Conservation (phyloP, 1,140 invertebrate species). For the Brachionus calyciflorus region DNA sequence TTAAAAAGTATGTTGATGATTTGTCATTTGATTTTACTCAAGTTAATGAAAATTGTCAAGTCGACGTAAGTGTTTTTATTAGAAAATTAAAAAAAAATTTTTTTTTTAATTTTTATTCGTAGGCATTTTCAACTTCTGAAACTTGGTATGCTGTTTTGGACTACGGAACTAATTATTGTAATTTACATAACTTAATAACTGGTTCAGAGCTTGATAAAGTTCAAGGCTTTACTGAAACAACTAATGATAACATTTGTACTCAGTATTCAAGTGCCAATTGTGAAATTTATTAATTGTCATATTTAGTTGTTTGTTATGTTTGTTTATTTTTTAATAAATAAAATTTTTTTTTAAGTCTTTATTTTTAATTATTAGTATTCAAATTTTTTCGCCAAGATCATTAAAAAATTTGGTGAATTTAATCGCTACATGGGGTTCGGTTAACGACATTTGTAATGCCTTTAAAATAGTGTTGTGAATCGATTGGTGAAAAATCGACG, state of each 20-base stretch:
- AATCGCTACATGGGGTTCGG: too few relatives aligned
- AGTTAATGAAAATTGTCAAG: conserved; percentile 53
- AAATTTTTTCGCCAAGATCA: too few relatives aligned
- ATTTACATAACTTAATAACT: conserved; percentile 62
- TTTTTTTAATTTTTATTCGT: conserved; percentile 51
- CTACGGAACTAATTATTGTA: conserved; percentile 64
- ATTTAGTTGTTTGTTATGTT: not conserved
- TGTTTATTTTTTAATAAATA: not conserved
- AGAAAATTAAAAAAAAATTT: conserved; percentile 34
- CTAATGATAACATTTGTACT: conserved; percentile 60
- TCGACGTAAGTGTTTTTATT: conserved; percentile 51
- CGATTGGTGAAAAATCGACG: too few relatives aligned
- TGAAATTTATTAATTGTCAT: conserved; percentile 56
- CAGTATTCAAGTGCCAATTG: conserved; percentile 61
- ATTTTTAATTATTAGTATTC: too few relatives aligned
- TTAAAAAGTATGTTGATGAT: conserved; percentile 58
- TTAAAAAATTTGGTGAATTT: too few relatives aligned
- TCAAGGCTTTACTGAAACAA: conserved; percentile 57
- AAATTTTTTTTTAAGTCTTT: not conserved
- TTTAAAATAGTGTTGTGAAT: too few relatives aligned
- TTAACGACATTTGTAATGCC: too few relatives aligned
- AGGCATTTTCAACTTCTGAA: conserved; percentile 59
- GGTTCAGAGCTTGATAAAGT: conserved; percentile 56
- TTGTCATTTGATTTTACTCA: conserved; percentile 57
- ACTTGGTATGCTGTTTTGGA: conserved; percentile 62